Base-by-base conservation (phyloP, 2,888 invertebrate species). In the Acleris literana region DNA sequence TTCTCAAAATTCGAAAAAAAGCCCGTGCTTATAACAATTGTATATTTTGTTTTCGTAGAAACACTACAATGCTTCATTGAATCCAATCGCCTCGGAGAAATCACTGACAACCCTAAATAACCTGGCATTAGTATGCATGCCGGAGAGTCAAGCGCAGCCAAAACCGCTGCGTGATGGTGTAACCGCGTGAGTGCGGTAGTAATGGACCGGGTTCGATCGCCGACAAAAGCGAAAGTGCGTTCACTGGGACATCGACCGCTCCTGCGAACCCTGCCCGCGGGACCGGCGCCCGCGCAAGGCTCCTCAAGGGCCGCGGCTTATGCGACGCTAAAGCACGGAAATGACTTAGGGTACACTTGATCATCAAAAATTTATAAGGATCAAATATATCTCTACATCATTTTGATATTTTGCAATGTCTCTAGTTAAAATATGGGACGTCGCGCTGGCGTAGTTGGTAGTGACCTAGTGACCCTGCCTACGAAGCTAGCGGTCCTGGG, bases 171-270 rank as follows among this genome's bases (percentile, higher is more conserved):
- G 77, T 81, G 85, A 87, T 90, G 90, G 89, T 90, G 90, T 89
- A 91, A 92, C 87, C 80, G 80, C 85, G 88, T 88, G 90, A 87
- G 84, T 80, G 84, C 77, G 84, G 84, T 90, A 88, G 86, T 86
- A 90, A 92, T 90, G 86, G 84, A 74, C 84, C 83, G 88, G 90
- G 92, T 92, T 92, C 92, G 87, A 88, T 92, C 89, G 89, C 92
- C 92, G 86, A 87, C 84, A 86, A 92, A 90, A 92, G 90, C 90
- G 92, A 92, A 92, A 92, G 92, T 90, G 77, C 88, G 90, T 91
- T 92, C 91, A 92, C 76, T 92, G 88, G 92, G 88, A 91, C 92
- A 90, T 90, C 86, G 92, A 92, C 92, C 92, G 75, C 84, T 89
- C 90, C 91, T 88, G 84, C 80, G 76, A 75, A 74, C 78, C 82